Evolutionary conservation across 2,797 vertebrate genomes (phyloP), one percentile per base, ranked within the genome.

Genomic region (Acridotheres tristis): DNA sequence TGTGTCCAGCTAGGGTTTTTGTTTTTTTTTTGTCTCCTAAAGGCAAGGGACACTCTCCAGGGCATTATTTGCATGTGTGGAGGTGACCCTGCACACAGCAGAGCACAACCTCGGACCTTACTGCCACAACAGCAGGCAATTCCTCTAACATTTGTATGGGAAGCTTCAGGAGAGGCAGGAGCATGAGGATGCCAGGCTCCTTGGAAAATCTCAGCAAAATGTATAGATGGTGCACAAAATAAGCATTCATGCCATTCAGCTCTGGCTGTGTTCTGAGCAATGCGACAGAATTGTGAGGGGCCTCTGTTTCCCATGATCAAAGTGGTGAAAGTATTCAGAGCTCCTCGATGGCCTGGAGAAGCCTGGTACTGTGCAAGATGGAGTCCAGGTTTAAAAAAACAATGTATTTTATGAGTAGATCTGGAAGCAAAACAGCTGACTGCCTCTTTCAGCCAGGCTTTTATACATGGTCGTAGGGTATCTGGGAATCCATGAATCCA

Each of bases 401-500:
- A 2, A 13, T 0, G 0, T 78, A 86, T 92, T 95, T 96, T 93
- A 94, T 61, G 77, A 83, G 69, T 85, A 76, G 63, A n/a, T 90
- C 88, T 94, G 59, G 65, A 85, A 96, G 58, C 12, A 58, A 90
- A 92, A 85, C 55, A 88, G 88, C 86, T 89, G 89, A 95, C 16
- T 85, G 87, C 62, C 13, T 94, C 81, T 85, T 93, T 93, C 36
- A 75, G 63, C 36, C 51, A 84, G 94, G 59, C 67, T 95, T 85
- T 96, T 89, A 65, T 94, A 68, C 8, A 3, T 74, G 82, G 78
- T 94, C 36, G 38, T 51, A 69, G 90, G 80, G 78, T 89, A 74
- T 91, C 65, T 89, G 63, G 54, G 75, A 94, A 69, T 67, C 61
- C 96, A 97, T 96, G 96, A 95, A 96, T 97, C 81, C 89, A 85